phyloP scores from a whole-genome alignment of 2,888 invertebrate genomes.

The Drosophila acutilabella region DNA sequence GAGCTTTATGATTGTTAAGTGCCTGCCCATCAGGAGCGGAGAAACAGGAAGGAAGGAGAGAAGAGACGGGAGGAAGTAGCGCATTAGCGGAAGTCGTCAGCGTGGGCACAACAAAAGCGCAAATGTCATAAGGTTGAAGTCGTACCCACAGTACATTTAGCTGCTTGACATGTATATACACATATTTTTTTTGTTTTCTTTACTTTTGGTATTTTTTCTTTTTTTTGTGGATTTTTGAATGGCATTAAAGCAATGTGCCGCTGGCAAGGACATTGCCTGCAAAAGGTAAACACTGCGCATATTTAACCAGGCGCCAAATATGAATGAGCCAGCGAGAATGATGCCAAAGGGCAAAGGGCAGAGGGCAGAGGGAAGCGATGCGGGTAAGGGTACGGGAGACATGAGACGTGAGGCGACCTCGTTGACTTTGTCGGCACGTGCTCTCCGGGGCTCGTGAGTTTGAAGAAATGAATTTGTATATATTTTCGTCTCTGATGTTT shows the following conservation, averaged over 20 bases:
- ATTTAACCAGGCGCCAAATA: constrained; percentile 60
- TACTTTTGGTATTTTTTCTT: not conserved
- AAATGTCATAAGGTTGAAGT: constrained; percentile 54
- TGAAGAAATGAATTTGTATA: constrained; percentile 44
- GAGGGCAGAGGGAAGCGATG: too few relatives aligned
- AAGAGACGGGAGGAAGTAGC: not conserved
- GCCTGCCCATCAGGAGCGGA: not conserved
- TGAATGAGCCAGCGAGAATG: constrained; percentile 51
- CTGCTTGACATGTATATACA: constrained; percentile 19
- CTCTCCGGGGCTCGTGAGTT: constrained; percentile 32
- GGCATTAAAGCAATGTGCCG: constrained; percentile 40
- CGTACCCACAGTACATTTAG: constrained; percentile 27
- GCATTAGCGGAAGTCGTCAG: constrained; percentile 62
- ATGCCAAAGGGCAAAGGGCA: constrained; percentile 35
- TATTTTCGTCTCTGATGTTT: constrained; percentile 25
- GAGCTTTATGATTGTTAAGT: constrained; percentile 10
- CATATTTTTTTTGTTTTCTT: not conserved
- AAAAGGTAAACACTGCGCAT: constrained; percentile 67
- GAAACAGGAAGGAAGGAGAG: not conserved
- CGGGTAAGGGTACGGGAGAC: not conserved
- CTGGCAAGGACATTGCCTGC: constrained; percentile 64
- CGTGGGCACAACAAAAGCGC: constrained; percentile 49
- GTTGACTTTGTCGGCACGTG: constrained; percentile 73
- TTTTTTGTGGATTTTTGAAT: constrained; percentile 7
- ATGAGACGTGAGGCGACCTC: constrained; percentile 56